Evolutionary conservation across 1,140 invertebrate species (phyloP).

Genomic region (Drosophila repletoides): DNA sequence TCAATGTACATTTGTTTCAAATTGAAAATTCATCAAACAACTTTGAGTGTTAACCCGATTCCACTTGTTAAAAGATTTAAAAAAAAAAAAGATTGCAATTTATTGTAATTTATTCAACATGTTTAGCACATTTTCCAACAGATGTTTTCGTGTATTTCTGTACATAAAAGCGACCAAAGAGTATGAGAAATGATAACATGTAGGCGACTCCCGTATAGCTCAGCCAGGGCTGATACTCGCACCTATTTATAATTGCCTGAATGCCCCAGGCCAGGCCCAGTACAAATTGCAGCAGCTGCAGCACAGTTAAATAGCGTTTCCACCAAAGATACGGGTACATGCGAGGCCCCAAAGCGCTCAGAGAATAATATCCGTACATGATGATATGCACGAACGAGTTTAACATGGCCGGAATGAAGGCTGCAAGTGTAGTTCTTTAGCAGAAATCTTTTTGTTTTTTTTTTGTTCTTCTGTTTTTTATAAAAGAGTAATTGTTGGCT

Average conservation of each 20-base stretch:
- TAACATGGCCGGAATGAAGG: conserved; percentile 93
- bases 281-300: conserved; percentile 85
- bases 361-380: conserved; percentile 96
- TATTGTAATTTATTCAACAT: background rate
- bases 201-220: conserved; percentile 44
- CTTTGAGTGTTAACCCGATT: no score
- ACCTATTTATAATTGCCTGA: conserved; percentile 34
- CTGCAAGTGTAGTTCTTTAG: conserved; percentile 83
- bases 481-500: no score
- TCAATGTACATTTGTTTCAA: no score
- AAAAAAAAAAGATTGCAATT: background rate
- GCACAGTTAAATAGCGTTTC: conserved; percentile 96
- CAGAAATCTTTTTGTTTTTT: background rate
- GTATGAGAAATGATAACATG: conserved; percentile 57
- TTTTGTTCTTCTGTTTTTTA: no score
- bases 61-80: no score
- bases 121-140: background rate
- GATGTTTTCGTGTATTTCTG: conserved; percentile 36
- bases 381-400: conserved; percentile 96
- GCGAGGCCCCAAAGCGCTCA: conserved; percentile 91
- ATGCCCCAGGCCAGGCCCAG: conserved; percentile 53
- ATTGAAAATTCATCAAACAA: no score
- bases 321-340: conserved; percentile 94
- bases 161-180: conserved; percentile 66
- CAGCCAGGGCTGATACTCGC: conserved; percentile 51